Evolutionary conservation across 1,140 invertebrate genomes (phyloP).

Genomic region (Dreissena polymorpha): DNA sequence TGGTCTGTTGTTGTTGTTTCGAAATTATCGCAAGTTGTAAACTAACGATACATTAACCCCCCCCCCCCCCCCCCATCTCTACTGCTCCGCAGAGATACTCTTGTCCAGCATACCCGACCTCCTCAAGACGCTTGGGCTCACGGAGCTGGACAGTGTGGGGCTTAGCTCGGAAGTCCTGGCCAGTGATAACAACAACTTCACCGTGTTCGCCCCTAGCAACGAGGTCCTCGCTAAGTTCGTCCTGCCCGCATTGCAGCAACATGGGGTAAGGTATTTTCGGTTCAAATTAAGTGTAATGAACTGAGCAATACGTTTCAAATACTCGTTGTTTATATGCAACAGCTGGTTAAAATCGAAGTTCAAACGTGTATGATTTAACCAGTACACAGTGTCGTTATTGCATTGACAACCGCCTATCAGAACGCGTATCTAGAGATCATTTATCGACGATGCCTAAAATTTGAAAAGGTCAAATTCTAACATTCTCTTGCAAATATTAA

Average conservation of each 20-base stretch:
- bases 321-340: not conserved
- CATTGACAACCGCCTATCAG: no score
- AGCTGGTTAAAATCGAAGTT: no score
- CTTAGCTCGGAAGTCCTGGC: not conserved
- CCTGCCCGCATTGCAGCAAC: not conserved
- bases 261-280: not conserved
- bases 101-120: not conserved
- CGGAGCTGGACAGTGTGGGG: constrained; percentile 14
- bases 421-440: no score
- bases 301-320: not conserved
- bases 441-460: no score
- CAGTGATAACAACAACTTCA: constrained; percentile 25
- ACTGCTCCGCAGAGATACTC: constrained; percentile 1
- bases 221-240: constrained; percentile 20
- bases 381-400: no score
- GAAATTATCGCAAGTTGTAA: no score
- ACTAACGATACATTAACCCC: no score
- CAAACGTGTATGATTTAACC: not conserved
- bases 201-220: constrained; percentile 43
- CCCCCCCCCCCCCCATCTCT: not conserved
- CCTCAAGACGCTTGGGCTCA: constrained; percentile 1
- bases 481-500: no score
- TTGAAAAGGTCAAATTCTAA: not conserved
- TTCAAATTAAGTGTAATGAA: not conserved
- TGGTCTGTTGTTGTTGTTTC: no score